Conservation (phyloP, 2,888 invertebrate species). For the Isotomurus palustris region DNA sequence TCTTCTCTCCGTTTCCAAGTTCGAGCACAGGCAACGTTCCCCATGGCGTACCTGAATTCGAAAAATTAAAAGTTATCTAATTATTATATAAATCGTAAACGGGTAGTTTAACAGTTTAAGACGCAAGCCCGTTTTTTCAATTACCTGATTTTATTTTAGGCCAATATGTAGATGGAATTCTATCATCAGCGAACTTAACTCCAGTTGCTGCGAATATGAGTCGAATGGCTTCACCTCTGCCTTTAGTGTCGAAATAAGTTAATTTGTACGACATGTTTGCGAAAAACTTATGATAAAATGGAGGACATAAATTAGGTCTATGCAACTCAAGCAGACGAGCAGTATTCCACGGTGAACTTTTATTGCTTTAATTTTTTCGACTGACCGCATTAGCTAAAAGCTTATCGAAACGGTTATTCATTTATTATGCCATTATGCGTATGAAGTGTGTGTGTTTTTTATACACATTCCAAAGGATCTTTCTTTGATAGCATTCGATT, state of each 20-base stretch:
- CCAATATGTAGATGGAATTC: slow-evolving; percentile 26
- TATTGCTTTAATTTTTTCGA: too few species aligned
- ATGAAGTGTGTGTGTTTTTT: too few species aligned
- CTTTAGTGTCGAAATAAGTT: slow-evolving; percentile 28
- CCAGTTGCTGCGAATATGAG: slow-evolving; percentile 32
- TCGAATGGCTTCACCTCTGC: slow-evolving; percentile 29
- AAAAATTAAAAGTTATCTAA: not conserved
- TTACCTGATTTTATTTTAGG: slow-evolving; percentile 28
- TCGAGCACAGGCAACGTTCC: slow-evolving; percentile 45
- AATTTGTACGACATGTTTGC: slow-evolving; percentile 26
- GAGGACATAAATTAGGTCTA: too few species aligned
- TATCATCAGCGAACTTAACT: slow-evolving; percentile 30
- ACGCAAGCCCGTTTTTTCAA: not conserved
- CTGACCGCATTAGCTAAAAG: too few species aligned
- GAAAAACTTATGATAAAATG: not conserved
- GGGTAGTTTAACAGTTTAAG: not conserved
- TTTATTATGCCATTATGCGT: too few species aligned
- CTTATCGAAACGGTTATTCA: too few species aligned
- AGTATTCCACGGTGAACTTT: too few species aligned
- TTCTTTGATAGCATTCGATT: too few species aligned
- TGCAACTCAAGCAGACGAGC: too few species aligned
- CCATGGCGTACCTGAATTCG: slow-evolving; percentile 18
- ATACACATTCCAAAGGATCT: too few species aligned
- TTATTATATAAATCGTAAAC: not conserved
- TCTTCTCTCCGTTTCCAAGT: slow-evolving; percentile 43